A percentile compares a stretch with the other conserved stretches of the same genome.
Evolutionary conservation across 1,140 invertebrate genomes (phyloP).

Genomic region (Microplitis demolitor): DNA sequence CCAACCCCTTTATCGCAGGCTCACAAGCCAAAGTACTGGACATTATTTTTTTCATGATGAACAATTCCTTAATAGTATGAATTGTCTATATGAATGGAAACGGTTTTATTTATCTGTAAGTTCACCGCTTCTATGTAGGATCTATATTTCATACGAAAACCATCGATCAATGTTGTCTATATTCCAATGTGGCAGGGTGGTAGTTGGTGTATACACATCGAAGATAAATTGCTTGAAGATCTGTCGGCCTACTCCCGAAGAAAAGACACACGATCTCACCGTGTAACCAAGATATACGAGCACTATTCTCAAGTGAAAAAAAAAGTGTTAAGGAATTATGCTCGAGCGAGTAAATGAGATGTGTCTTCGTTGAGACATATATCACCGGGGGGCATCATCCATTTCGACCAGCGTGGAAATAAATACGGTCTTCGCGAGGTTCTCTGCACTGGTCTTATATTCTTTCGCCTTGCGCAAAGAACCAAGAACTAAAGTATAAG

Average conservation of each 20-base stretch:
- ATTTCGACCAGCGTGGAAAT: constrained; percentile 53
- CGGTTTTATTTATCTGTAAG: not conserved
- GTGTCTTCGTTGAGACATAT: constrained; percentile 56
- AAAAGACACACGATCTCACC: constrained; percentile 34
- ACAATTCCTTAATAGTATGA: too few relatives aligned
- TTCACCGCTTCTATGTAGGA: not conserved
- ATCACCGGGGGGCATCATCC: constrained; percentile 53
- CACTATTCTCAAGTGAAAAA: constrained; percentile 48
- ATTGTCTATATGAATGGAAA: not conserved
- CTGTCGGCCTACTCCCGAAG: not conserved
- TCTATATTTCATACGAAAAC: not conserved
- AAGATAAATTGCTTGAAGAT: not conserved
- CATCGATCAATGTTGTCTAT: not conserved
- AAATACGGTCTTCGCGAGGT: constrained; percentile 48
- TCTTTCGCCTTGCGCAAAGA: constrained; percentile 36
- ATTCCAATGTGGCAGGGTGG: not conserved
- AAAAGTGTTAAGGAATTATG: constrained; percentile 61
- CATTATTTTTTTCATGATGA: too few relatives aligned
- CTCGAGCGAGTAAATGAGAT: constrained; percentile 58
- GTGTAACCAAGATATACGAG: constrained; percentile 58
- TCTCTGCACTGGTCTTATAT: not conserved
- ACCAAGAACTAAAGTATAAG: constrained; percentile 17
- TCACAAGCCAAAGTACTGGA: too few relatives aligned
- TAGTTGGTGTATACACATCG: not conserved
- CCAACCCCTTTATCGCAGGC: too few relatives aligned